A percentile compares a stretch with the other conserved stretches of the same genome.
Conservation (phyloP, 2,888 invertebrate genomes). For the Eupithecia subfuscata region DNA sequence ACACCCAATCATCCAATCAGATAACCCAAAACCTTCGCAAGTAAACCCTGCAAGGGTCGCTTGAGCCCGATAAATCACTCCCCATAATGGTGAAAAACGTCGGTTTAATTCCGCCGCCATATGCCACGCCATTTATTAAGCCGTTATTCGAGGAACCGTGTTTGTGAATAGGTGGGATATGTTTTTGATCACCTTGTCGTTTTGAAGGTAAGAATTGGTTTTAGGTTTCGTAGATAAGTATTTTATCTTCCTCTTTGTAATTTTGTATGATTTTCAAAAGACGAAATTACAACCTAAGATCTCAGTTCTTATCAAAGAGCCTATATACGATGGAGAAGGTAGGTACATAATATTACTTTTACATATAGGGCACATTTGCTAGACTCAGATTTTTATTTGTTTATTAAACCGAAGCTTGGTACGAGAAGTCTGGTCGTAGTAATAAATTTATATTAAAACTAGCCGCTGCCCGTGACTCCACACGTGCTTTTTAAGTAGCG, state of each 20-base stretch:
- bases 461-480: no score
- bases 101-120: slow-evolving; percentile 56
- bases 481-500: no score
- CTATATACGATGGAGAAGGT: neutral
- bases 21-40: slow-evolving; percentile 16
- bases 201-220: neutral
- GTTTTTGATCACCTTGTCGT: slow-evolving; percentile 21
- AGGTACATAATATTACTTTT: neutral
- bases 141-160: slow-evolving; percentile 44
- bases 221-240: neutral
- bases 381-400: no score
- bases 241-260: neutral
- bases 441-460: no score
- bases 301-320: neutral
- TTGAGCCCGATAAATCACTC: slow-evolving; percentile 37
- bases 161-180: slow-evolving; percentile 7
- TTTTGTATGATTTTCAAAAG: neutral
- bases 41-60: slow-evolving; percentile 22
- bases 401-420: no score
- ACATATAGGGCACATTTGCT: no score
- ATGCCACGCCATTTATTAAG: slow-evolving; percentile 57
- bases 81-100: slow-evolving; percentile 57
- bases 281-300: neutral
- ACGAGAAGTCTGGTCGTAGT: no score
- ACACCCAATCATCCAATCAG: slow-evolving; percentile 28